Evolutionary conservation across 2,113 vertebrate genomes (phyloP), one percentile per base, ranked within the genome.

Genomic region (Ptilorrhoa leucosticta): DNA sequence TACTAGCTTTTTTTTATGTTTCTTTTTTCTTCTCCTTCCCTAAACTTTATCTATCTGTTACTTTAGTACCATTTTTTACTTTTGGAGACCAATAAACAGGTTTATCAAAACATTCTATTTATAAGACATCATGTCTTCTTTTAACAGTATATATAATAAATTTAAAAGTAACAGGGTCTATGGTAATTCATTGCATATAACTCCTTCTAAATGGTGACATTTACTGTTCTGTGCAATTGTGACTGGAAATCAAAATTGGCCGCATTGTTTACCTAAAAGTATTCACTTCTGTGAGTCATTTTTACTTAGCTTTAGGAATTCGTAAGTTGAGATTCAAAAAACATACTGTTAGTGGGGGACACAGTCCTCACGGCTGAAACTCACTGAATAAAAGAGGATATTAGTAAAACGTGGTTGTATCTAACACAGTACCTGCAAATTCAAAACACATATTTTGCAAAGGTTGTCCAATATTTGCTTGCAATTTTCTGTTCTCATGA

Each of bases 1-100:
- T 68, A 28, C 3, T 26, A 39, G 6, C 3, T 30, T 35, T 35
- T 27, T 17, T 28, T 6, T 1, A 3, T 0, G 0, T 68, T 78
- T 24, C 8, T 71, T 80, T 22, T 57, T 94, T 68, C 26, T 40
- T 79, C 4, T 20, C 15, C 18, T 75, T 73, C 37, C 9, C 26
- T 84, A 58, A 71, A 58, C 16, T 65, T 83, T 44, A 35, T 44
- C 39, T 50, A 6, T 10, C 28, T 60, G 5, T 68, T 27, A 33
- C 12, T 86, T 90, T n/a, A 15, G 14, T 54, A 42, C 3, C 1
- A 44, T 91, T 80, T 87, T 77, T 63, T 61, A 48, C 13, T 48
- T 75, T 85, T 79, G 23, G 12, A 83, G 13, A 65, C 31, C 28
- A 90, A 68, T 28, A 83, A 87, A 58, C 18, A 66, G 13, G 14